phyloP scores from a whole-genome alignment of 2,888 invertebrate genomes.

The Timandra comae region DNA sequence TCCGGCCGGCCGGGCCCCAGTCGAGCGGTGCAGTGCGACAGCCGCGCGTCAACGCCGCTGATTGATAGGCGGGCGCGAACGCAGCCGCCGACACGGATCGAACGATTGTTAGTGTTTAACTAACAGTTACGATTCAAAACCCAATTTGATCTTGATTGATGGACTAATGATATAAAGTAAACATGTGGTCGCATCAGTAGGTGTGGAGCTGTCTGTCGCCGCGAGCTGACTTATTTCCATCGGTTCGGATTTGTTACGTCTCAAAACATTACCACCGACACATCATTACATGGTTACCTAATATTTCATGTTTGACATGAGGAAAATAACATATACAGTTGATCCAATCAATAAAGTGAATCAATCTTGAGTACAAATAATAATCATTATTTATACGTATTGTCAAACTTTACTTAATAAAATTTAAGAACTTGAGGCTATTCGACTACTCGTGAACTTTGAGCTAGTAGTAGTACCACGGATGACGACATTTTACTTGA shows the following conservation, averaged over 20 bases:
- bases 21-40: conserved; percentile 27
- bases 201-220: conserved; percentile 45
- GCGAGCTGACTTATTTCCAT: conserved; percentile 41
- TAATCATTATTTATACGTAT: conserved; percentile 9
- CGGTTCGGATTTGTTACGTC: conserved; percentile 31
- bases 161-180: conserved; percentile 74
- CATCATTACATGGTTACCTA: conserved; percentile 29
- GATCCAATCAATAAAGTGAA: conserved; percentile 3
- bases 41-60: conserved; percentile 48
- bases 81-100: conserved; percentile 38
- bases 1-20: conserved; percentile 21
- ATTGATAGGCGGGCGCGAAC: conserved; percentile 67
- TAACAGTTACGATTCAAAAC: conserved; percentile 69
- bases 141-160: conserved; percentile 72
- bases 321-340: conserved; percentile 9
- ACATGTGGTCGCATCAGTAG: conserved; percentile 52
- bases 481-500: too few species aligned
- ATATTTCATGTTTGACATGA: conserved; percentile 13
- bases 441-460: too few species aligned
- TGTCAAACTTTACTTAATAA: too few species aligned
- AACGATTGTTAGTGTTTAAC: conserved; percentile 70
- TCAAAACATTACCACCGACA: conserved; percentile 26
- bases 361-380: conserved; percentile 5
- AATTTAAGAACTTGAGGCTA: too few species aligned
- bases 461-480: too few species aligned